Base-by-base conservation (phyloP, 2,797 vertebrate species). In the Sebastes hubbsi region DNA sequence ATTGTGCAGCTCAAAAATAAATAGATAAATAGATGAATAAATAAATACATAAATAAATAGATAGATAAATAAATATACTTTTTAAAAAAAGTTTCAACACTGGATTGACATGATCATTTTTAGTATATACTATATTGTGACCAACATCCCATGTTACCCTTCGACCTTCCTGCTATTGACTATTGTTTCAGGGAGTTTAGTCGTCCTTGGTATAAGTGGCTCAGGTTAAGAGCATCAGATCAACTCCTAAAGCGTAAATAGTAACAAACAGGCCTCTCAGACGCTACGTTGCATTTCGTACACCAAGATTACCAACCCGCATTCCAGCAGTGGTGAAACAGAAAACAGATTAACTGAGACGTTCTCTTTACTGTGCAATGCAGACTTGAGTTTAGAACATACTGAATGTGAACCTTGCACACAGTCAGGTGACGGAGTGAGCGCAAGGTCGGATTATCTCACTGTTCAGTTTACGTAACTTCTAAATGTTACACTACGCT, bases 381-480 rank as follows among this genome's bases (percentile, higher is more conserved):
- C 27, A 62, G 68, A 27, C 8, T 71, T 75, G 10, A 8, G n/a
- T 82, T 77, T 38, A 71, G 30, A 66, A 62, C n/a, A 55, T 11
- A 11, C 68, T 20, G 54, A 81, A 42, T n/a, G 54, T 70, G 49
- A 72, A 54, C 54, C 63, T 74, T 74, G 59, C 8, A 16, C 49
- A 20, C 34, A 6, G 71, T 87, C 83, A 87, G 79, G 60, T 83
- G 75, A 74, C 46, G 1, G n/a, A 63, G 77, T 58, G 20, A 42
- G 38, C 6, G 38, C 0, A 2, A 56, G 34, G 2, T 29, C 6
- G 75, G 49, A 61, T 91, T 88, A 92, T 83, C 77, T 29, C 58
- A 13, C 32, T 27, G 78, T 77, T 77, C 62, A 61, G 68, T 83
- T 93, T 92, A 83, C 55, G 30, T 88, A 92, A 91, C 72, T 3